Evolutionary conservation across 23 tunicate species (phyloP).

Genomic region (Halocynthia roretzi): DNA sequence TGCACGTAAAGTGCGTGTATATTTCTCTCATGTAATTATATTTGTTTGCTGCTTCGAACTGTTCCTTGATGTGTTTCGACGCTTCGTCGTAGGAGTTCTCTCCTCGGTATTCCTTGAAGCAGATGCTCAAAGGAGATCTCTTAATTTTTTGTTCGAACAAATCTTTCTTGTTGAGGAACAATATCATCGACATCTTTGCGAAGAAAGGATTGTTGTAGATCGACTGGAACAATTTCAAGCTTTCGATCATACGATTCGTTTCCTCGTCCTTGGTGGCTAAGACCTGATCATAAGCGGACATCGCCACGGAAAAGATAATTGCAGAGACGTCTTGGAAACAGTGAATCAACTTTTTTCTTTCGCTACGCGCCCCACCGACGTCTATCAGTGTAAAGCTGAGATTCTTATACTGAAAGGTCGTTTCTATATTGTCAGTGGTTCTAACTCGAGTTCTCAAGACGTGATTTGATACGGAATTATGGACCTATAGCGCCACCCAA

Average conservation of each 20-base stretch:
- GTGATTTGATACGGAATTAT: neutral
- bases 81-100: slow-evolving; percentile 36
- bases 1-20: slow-evolving; percentile 93
- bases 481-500: too few species aligned
- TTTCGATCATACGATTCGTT: slow-evolving; percentile 49
- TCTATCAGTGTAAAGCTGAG: slow-evolving; percentile 60
- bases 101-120: slow-evolving; percentile 78
- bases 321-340: slow-evolving; percentile 81
- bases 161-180: slow-evolving; percentile 76
- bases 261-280: slow-evolving; percentile 70
- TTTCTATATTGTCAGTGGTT: slow-evolving; percentile 97
- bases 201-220: slow-evolving; percentile 63
- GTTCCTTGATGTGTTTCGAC: slow-evolving; percentile 44
- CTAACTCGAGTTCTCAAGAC: slow-evolving; percentile 87
- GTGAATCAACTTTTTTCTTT: slow-evolving; percentile 74
- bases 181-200: slow-evolving; percentile 48
- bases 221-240: slow-evolving; percentile 57
- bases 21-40: slow-evolving; percentile 75
- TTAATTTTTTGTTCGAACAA: slow-evolving; percentile 59
- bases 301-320: slow-evolving; percentile 61
- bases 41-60: slow-evolving; percentile 69
- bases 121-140: slow-evolving; percentile 51
- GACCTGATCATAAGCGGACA: slow-evolving; percentile 74
- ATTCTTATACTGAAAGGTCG: slow-evolving; percentile 71
- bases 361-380: slow-evolving; percentile 77